Percentiles rank a stretch among this genome's conserved stretches.
Evolutionary conservation across 2,888 invertebrate species (phyloP).

Genomic region (Maniola hyperantus): DNA sequence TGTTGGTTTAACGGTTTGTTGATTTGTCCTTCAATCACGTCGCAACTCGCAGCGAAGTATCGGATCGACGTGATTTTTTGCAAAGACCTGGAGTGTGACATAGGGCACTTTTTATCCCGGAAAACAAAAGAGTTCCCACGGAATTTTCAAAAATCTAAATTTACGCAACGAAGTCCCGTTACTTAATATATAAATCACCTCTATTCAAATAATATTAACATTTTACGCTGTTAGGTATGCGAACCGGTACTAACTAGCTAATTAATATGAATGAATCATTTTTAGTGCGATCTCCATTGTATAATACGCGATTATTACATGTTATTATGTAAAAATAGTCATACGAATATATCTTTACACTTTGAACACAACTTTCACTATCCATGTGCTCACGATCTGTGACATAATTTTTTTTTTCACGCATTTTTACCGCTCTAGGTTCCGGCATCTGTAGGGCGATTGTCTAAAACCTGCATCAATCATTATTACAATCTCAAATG

Average conservation of each 20-base stretch:
- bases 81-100: too few relatives aligned
- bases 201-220: neutral
- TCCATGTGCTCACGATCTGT: conserved; percentile 32
- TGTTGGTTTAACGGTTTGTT: too few relatives aligned
- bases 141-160: too few relatives aligned
- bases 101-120: too few relatives aligned
- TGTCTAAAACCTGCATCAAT: too few relatives aligned
- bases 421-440: neutral
- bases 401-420: conserved; percentile 37
- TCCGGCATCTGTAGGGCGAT: too few relatives aligned
- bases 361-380: conserved; percentile 38
- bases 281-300: conserved; percentile 19
- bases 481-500: too few relatives aligned
- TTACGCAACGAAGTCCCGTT: too few relatives aligned
- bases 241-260: neutral
- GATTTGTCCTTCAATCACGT: too few relatives aligned
- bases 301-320: conserved; percentile 27
- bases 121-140: too few relatives aligned
- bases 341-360: conserved; percentile 29
- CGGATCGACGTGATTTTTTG: too few relatives aligned
- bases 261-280: conserved; percentile 9
- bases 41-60: too few relatives aligned
- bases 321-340: conserved; percentile 21
- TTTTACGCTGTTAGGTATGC: neutral
- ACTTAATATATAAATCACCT: neutral